Conservation (phyloP, 1,140 invertebrate species). For the Tetraneura akinire region DNA sequence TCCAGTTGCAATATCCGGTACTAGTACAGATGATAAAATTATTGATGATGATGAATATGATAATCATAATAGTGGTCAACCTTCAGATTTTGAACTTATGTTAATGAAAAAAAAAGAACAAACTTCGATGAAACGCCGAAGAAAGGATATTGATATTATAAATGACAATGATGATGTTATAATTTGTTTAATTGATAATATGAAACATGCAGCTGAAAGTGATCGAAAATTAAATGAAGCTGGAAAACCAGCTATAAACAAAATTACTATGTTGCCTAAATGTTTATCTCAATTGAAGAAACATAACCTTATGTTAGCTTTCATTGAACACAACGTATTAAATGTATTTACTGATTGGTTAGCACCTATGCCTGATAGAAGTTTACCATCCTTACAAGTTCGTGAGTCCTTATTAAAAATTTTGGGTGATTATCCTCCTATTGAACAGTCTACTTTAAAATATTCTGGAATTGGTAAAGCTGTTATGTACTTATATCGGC, state of each 20-base stretch:
- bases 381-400: slow-evolving; percentile 89
- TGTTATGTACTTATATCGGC: slow-evolving; percentile 99
- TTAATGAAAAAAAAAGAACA: slow-evolving; percentile 79
- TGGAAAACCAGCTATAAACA: slow-evolving; percentile 83
- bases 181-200: slow-evolving; percentile 83
- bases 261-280: slow-evolving; percentile 84
- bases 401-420: slow-evolving; percentile 86
- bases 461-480: slow-evolving; percentile 96
- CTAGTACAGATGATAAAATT: slow-evolving; percentile 51
- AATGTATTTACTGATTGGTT: slow-evolving; percentile 95
- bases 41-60: slow-evolving; percentile 50
- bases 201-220: slow-evolving; percentile 84
- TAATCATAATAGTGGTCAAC: slow-evolving; percentile 39
- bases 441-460: slow-evolving; percentile 87
- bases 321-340: slow-evolving; percentile 92
- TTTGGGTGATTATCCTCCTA: slow-evolving; percentile 83
- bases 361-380: slow-evolving; percentile 91
- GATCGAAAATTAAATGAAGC: slow-evolving; percentile 84
- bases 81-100: slow-evolving; percentile 94
- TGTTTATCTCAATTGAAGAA: slow-evolving; percentile 92
- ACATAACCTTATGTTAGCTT: slow-evolving; percentile 90
- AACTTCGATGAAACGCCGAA: slow-evolving; percentile 72
- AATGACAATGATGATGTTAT: slow-evolving; percentile 98
- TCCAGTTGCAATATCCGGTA: not conserved
- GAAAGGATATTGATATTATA: slow-evolving; percentile 91